Conservation (phyloP, 2,888 invertebrate species). For the Calameuta filiformis region DNA sequence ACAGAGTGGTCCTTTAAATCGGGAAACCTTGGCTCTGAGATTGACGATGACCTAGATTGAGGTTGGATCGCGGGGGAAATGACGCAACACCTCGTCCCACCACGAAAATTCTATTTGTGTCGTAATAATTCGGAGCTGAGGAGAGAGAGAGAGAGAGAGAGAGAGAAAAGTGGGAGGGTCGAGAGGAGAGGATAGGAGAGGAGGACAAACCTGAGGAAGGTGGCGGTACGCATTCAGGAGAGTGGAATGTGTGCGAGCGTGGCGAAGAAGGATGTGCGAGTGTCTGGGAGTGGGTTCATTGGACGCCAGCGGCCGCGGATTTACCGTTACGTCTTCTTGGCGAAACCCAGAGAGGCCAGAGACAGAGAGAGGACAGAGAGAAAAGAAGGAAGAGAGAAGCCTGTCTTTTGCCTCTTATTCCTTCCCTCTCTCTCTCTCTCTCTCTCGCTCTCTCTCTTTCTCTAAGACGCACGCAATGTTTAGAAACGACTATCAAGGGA, state of each 20-base stretch:
- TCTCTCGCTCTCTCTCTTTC: slow-evolving; percentile 19
- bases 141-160: background rate
- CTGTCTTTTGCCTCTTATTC: background rate
- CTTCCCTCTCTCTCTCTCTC: slow-evolving; percentile 10
- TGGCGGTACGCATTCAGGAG: slow-evolving; percentile 9
- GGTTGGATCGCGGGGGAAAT: slow-evolving; percentile 17
- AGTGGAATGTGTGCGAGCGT: slow-evolving; percentile 13
- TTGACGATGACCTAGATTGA: background rate
- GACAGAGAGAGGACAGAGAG: slow-evolving; percentile 2
- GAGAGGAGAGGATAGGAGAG: background rate
- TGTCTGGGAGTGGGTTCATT: slow-evolving; percentile 64
- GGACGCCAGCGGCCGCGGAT: slow-evolving; percentile 66
- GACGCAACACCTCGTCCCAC: slow-evolving; percentile 51
- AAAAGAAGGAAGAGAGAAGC: background rate
- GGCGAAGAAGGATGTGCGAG: slow-evolving; percentile 3
- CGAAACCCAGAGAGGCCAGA: slow-evolving; percentile 46
- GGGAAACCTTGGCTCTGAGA: slow-evolving; percentile 30
- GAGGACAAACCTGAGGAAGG: slow-evolving; percentile 11
- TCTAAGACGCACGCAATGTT: background rate
- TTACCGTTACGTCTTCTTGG: slow-evolving; percentile 66
- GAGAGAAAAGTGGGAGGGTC: background rate
- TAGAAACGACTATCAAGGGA: background rate
- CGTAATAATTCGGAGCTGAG: slow-evolving; percentile 15
- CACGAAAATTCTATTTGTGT: slow-evolving; percentile 9
- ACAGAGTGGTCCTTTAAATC: background rate